These are phyloP conservation scores for Porites lobata DNA, from an alignment of 92 coral and sea anemone species.

Conservation along the genomic window DNA sequence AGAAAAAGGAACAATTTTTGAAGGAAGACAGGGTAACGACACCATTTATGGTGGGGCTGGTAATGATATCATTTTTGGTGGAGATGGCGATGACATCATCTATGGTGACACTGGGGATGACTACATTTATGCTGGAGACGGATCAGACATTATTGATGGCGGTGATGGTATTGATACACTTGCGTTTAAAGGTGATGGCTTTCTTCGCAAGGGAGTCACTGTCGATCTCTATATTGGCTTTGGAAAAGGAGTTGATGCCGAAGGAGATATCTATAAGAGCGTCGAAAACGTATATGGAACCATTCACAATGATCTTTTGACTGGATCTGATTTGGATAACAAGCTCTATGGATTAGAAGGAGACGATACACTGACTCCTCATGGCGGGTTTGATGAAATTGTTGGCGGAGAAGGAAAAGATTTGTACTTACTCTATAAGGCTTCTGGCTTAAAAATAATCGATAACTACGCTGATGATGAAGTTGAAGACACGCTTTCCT, in stretches of 20 bases:
- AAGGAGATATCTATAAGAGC: constrained; percentile 55
- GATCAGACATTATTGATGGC: constrained; percentile 56
- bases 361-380: constrained; percentile 36
- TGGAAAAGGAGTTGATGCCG: constrained; percentile 72
- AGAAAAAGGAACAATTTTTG: constrained; percentile 33
- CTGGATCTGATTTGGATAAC: constrained; percentile 4
- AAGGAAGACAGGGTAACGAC: background rate
- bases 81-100: constrained; percentile 31
- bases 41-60: too few species aligned
- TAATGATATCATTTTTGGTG: background rate
- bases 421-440: too few species aligned
- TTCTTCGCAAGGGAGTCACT: constrained; percentile 24
- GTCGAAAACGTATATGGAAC: constrained; percentile 72
- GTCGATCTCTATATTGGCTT: constrained; percentile 56
- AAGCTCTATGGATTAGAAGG: constrained; percentile 51
- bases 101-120: constrained; percentile 56
- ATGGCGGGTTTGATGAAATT: constrained; percentile 61
- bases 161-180: constrained; percentile 64
- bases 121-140: constrained; percentile 65
- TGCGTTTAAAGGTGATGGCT: constrained; percentile 64
- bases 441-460: constrained; percentile 40
- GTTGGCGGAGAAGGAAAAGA: constrained; percentile 70
- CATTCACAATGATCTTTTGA: constrained; percentile 53
- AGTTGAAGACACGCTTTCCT: constrained; percentile 57
- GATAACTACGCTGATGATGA: constrained; percentile 51